A percentile compares a stretch with the other conserved stretches of the same genome.
Conservation (phyloP, 2,888 invertebrate genomes). For the Alviniconcha strummeri region DNA sequence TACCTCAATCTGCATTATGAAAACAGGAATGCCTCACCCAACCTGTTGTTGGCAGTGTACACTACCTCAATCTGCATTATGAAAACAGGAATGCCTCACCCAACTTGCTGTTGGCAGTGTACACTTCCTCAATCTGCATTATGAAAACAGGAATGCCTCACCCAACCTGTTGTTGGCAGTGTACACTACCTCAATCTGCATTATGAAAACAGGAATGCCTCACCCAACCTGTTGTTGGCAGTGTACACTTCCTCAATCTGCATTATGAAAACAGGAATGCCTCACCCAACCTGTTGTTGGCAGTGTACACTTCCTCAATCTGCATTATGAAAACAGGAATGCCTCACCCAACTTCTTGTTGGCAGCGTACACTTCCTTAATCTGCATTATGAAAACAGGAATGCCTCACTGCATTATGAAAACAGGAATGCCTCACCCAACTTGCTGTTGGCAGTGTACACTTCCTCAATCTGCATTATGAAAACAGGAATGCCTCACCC, state of each 20-base stretch:
- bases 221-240: slow-evolving; percentile 63
- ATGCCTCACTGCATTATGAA: slow-evolving; percentile 45
- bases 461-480: slow-evolving; percentile 45
- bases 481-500: slow-evolving; percentile 47
- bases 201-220: slow-evolving; percentile 14
- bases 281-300: slow-evolving; percentile 62
- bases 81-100: slow-evolving; percentile 46
- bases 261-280: background rate
- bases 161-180: slow-evolving; percentile 62
- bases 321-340: background rate
- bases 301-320: slow-evolving; percentile 55
- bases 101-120: slow-evolving; percentile 56
- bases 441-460: slow-evolving; percentile 57
- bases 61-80: slow-evolving; percentile 52
- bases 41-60: slow-evolving; percentile 56
- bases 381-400: too few species aligned
- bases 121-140: slow-evolving; percentile 51
- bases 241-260: slow-evolving; percentile 57
- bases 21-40: slow-evolving; percentile 51
- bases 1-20: too few species aligned
- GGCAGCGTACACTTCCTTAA: slow-evolving; percentile 56
- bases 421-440: slow-evolving; percentile 51
- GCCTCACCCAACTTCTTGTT: slow-evolving; percentile 62
- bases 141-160: slow-evolving; percentile 37
- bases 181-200: too few species aligned